Percentiles rank a stretch among this genome's conserved stretches.
Conservation (phyloP, 2,113 vertebrate species). For the Gobiocypris rarus region DNA sequence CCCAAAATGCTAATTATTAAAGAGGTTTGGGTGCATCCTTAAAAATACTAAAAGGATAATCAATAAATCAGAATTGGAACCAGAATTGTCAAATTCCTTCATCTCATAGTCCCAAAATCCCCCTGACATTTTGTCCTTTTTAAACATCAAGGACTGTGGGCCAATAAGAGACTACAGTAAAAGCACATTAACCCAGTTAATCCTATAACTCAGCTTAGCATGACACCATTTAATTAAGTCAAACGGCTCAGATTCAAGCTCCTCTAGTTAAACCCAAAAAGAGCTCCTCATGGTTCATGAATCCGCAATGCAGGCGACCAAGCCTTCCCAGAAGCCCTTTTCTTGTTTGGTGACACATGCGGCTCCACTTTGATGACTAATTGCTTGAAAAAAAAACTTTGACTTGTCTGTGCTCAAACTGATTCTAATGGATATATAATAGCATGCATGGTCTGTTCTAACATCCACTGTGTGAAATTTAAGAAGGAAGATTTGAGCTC, state of each 20-base stretch:
- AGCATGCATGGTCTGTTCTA: not conserved
- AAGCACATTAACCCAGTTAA: slow-evolving; percentile 65
- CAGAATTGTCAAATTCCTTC: not conserved
- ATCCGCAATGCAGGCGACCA: slow-evolving; percentile 42
- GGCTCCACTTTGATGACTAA: slow-evolving; percentile 63
- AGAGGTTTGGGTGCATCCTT: slow-evolving; percentile 2
- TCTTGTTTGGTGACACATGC: slow-evolving; percentile 68
- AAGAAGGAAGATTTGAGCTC: slow-evolving; percentile 8
- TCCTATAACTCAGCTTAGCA: slow-evolving; percentile 61
- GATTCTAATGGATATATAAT: slow-evolving; percentile 10
- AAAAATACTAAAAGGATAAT: not conserved
- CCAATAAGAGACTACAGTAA: slow-evolving; percentile 47
- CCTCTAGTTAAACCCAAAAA: slow-evolving; percentile 66
- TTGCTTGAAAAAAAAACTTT: slow-evolving; percentile 10
- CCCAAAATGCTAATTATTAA: not conserved
- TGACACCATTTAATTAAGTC: slow-evolving; percentile 65
- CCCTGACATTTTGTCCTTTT: slow-evolving; percentile 48
- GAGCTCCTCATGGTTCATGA: slow-evolving; percentile 59
- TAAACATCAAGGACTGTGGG: slow-evolving; percentile 55
- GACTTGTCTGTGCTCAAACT: not conserved
- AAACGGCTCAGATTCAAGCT: slow-evolving; percentile 51
- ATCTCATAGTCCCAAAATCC: not conserved
- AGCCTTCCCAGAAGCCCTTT: slow-evolving; percentile 60
- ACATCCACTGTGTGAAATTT: not conserved
- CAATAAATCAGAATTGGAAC: not conserved